Evolutionary conservation across 2,797 vertebrate genomes (phyloP).

Genomic region (Aulostomus chinensis): DNA sequence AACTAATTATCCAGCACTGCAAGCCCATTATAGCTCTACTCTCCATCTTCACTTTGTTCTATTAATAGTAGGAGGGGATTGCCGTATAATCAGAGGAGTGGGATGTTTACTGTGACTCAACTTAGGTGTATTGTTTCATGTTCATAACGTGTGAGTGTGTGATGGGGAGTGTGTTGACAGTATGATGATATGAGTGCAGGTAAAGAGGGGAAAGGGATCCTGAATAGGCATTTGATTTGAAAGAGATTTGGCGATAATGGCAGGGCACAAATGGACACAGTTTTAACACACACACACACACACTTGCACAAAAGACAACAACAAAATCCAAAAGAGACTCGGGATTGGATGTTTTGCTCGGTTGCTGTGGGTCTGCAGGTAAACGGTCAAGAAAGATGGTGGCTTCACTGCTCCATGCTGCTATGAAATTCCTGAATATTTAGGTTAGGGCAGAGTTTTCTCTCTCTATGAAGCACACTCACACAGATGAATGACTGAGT

Average conservation of each 20-base stretch:
- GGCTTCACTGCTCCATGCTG: neutral
- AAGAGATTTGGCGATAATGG: too few relatives aligned
- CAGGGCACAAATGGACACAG: too few relatives aligned
- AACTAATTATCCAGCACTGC: conserved; percentile 55
- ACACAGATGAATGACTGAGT: conserved; percentile 11
- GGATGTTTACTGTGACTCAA: conserved; percentile 21
- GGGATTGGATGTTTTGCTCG: conserved; percentile 1
- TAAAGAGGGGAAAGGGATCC: too few relatives aligned
- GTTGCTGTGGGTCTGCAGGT: conserved; percentile 30
- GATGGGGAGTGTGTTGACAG: too few relatives aligned
- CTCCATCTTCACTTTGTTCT: conserved; percentile 40
- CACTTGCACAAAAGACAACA: neutral
- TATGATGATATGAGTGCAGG: too few relatives aligned
- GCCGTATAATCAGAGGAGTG: conserved; percentile 14
- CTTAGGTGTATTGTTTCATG: conserved; percentile 17
- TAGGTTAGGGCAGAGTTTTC: conserved; percentile 8
- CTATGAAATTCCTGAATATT: conserved; percentile 21
- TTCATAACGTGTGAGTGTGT: conserved; percentile 15
- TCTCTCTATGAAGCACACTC: conserved; percentile 11
- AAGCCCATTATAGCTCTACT: conserved; percentile 56
- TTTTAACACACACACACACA: too few relatives aligned
- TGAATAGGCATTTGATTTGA: too few relatives aligned
- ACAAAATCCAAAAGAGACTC: neutral
- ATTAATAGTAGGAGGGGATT: conserved; percentile 42
- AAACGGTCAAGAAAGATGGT: neutral